Evolutionary conservation across 2,888 invertebrate species (phyloP), one percentile per base, ranked within the genome.

Genomic region (Sarcophaga subvicina): DNA sequence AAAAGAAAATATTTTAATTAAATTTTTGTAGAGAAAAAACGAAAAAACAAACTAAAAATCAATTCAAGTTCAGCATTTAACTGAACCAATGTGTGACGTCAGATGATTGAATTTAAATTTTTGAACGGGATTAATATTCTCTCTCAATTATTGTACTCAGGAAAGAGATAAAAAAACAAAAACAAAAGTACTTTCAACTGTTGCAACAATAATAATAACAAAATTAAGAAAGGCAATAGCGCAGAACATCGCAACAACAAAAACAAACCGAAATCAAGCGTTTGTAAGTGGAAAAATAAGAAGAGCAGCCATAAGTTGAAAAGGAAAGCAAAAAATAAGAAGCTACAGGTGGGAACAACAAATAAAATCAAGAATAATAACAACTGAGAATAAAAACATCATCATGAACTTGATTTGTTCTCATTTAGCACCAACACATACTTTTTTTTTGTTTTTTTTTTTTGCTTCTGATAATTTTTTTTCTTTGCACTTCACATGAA

Each of bases 321-420:
- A 54, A 54, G 5, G 12, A 76, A 71, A 37, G 37, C 76, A 59
- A 45, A 62, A 62, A 54, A 60, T 2, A 64, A 73, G 77, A 81
- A 79, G 88, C 89, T 86, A 88, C 89, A 89, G 89, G 88, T 89
- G 89, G 89, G 89, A 82, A 80, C 25, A 54, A 47, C 49, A 49
- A 83, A 64, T 59, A 75, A 45, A 49, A 67, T 17, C 60, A 69
- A 69, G 63, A 37, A 80, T 22, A 54, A 54, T 54, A 54, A 14
- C 17, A 54, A 54, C 12, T 14, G 5, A 54, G 54, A 54, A 54
- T 17, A 81, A 60, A n/a, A 64, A 37, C 54, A 79, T 27, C 67
- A 62, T 37, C 62, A 67, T 62, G 66, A 83, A 71, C 37, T 62
- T 83, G 47, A 78, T 76, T 64, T 78, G 49, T 78, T 84, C 64